Conservation (phyloP, 1,140 invertebrate genomes). For the Diorhabda elongata region DNA sequence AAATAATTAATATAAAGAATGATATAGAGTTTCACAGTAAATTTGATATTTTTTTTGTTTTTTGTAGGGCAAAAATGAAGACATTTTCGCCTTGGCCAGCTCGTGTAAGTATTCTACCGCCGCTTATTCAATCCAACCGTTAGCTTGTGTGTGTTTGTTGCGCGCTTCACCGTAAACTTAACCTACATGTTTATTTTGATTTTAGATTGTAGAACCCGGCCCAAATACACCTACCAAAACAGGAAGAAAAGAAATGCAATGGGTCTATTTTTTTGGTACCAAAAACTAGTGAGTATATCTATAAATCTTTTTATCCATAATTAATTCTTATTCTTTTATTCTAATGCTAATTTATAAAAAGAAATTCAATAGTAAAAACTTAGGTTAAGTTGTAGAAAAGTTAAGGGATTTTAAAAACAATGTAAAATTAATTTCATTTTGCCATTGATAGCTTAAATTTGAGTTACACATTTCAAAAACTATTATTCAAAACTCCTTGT, state of each 20-base stretch:
- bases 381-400: too few species aligned
- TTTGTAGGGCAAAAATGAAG: constrained; percentile 92
- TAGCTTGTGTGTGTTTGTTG: constrained; percentile 27
- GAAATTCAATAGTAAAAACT: too few species aligned
- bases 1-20: constrained; percentile 25
- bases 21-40: constrained; percentile 8
- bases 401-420: too few species aligned
- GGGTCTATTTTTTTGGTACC: constrained; percentile 90
- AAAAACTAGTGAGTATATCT: constrained; percentile 84
- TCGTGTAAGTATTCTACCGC: constrained; percentile 67
- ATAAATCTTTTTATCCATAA: not conserved
- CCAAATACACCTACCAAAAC: constrained; percentile 55
- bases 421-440: too few species aligned
- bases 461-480: too few species aligned
- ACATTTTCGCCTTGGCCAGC: constrained; percentile 90
- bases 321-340: too few species aligned
- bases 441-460: too few species aligned
- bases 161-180: constrained; percentile 31
- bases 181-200: constrained; percentile 25
- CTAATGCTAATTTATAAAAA: too few species aligned
- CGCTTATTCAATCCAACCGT: constrained; percentile 41
- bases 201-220: constrained; percentile 68
- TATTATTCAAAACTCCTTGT: too few species aligned
- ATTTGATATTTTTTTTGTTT: constrained; percentile 39
- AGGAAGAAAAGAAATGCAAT: constrained; percentile 63